phyloP scores from a whole-genome alignment of 2,113 vertebrate species.

The Podarcis raffonei region DNA sequence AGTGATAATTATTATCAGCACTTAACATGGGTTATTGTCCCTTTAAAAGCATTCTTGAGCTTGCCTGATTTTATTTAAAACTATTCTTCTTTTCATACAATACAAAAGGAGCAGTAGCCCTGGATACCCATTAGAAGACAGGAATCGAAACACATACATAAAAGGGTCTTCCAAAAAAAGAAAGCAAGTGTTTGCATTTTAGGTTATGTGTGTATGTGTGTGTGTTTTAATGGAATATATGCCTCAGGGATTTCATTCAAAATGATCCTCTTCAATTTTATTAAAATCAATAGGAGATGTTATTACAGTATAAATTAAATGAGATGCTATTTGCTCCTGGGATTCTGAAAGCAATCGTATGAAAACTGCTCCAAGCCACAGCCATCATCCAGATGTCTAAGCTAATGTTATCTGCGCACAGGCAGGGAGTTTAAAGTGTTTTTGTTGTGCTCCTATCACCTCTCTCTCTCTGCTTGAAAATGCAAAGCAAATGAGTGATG shows the following conservation, averaged over 20 bases:
- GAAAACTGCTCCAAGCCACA: conserved; percentile 34
- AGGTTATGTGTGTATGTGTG: neutral
- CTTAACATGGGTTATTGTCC: neutral
- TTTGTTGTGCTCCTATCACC: conserved; percentile 31
- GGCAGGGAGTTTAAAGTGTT: conserved; percentile 12
- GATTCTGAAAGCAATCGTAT: conserved; percentile 59
- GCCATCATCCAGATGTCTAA: conserved; percentile 51
- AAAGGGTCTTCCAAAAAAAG: conserved; percentile 40
- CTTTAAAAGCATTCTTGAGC: conserved; percentile 3
- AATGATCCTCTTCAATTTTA: conserved; percentile 76
- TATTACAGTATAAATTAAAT: conserved; percentile 77
- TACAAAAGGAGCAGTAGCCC: conserved; percentile 4
- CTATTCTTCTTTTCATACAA: neutral
- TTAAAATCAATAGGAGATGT: conserved; percentile 79
- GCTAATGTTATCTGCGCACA: conserved; percentile 44
- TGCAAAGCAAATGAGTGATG: neutral
- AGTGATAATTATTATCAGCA: neutral
- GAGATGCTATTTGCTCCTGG: conserved; percentile 64
- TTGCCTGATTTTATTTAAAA: neutral
- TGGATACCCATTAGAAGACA: neutral
- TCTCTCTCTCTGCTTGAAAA: no score
- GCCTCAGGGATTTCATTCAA: conserved; percentile 69
- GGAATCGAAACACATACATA: neutral
- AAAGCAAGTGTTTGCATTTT: conserved; percentile 3
- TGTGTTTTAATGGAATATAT: conserved; percentile 56